Percentiles rank a stretch among this genome's conserved stretches.
These are phyloP conservation scores for Polypedilum pembai DNA, from an alignment of 1,140 invertebrate genomes.

Conservation along the genomic window DNA sequence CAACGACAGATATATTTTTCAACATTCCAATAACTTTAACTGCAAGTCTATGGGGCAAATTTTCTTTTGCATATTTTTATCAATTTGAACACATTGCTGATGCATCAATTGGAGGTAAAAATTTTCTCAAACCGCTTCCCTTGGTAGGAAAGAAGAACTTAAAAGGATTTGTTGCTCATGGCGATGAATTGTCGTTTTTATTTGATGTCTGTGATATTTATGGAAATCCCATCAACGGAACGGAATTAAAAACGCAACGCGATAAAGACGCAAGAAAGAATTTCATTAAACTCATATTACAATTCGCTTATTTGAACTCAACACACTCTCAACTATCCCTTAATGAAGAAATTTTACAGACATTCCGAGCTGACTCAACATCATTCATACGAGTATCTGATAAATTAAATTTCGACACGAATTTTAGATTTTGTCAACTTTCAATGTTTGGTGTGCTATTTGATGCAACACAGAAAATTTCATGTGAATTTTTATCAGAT, in stretches of 20 bases:
- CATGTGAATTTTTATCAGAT: slow-evolving; percentile 39
- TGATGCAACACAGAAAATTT: slow-evolving; percentile 46
- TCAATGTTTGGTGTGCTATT: slow-evolving; percentile 51
- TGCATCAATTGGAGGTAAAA: slow-evolving; percentile 50
- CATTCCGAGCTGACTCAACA: slow-evolving; percentile 41
- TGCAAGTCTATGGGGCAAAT: slow-evolving; percentile 54
- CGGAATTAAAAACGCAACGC: slow-evolving; percentile 42
- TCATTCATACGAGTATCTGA: slow-evolving; percentile 49
- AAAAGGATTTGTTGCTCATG: slow-evolving; percentile 50
- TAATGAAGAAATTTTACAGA: neutral
- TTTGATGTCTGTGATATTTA: slow-evolving; percentile 55
- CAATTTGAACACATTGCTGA: slow-evolving; percentile 59
- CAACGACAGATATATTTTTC: slow-evolving; percentile 57
- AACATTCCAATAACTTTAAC: slow-evolving; percentile 64
- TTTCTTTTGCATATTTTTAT: slow-evolving; percentile 56
- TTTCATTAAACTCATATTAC: slow-evolving; percentile 55
- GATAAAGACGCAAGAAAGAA: slow-evolving; percentile 54
- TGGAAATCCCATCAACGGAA: slow-evolving; percentile 46
- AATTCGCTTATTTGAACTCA: slow-evolving; percentile 50
- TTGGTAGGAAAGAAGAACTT: slow-evolving; percentile 44
- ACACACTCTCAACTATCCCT: slow-evolving; percentile 45
- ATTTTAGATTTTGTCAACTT: slow-evolving; percentile 57
- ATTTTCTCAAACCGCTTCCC: slow-evolving; percentile 55
- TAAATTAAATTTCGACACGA: slow-evolving; percentile 43
- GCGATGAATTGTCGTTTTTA: slow-evolving; percentile 60